phyloP scores from a whole-genome alignment of 1,140 invertebrate genomes.

The Melipona quadrifasciata region DNA sequence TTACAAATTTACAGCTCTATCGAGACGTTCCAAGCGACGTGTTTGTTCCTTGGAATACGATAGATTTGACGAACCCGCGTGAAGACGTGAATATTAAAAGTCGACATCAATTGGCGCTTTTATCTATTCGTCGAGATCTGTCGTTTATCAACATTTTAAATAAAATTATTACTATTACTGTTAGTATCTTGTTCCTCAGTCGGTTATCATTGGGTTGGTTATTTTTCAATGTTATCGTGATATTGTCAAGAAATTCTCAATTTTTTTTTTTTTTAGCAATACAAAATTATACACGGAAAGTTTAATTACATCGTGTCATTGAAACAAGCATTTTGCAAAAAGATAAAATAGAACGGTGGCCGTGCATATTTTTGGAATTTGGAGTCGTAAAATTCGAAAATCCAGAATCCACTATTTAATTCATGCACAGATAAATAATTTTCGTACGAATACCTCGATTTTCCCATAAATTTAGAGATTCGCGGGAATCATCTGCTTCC shows the following conservation, averaged over 20 bases:
- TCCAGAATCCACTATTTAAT: not conserved
- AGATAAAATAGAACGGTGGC: too few species aligned
- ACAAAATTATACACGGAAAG: too few species aligned
- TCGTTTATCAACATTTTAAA: not conserved
- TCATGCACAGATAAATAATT: not conserved
- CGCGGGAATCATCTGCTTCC: not conserved
- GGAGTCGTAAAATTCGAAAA: too few species aligned
- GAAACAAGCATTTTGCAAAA: too few species aligned
- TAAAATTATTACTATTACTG: not conserved
- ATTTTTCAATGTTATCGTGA: too few species aligned
- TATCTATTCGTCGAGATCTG: not conserved
- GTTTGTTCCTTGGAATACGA: not conserved
- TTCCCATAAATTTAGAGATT: not conserved
- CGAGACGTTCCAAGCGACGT: not conserved
- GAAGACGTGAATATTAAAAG: not conserved
- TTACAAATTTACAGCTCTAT: slow-evolving; percentile 43
- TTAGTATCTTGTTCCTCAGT: too few species aligned
- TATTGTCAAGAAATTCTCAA: too few species aligned
- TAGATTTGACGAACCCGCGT: not conserved
- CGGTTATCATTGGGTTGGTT: too few species aligned
- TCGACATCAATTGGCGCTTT: too few species aligned
- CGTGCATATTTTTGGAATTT: too few species aligned
- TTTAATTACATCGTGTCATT: too few species aligned
- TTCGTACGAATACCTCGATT: not conserved
- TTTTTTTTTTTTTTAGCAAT: too few species aligned